phyloP scores from a whole-genome alignment of 2,113 vertebrate species.

The Trachemys scripta region DNA sequence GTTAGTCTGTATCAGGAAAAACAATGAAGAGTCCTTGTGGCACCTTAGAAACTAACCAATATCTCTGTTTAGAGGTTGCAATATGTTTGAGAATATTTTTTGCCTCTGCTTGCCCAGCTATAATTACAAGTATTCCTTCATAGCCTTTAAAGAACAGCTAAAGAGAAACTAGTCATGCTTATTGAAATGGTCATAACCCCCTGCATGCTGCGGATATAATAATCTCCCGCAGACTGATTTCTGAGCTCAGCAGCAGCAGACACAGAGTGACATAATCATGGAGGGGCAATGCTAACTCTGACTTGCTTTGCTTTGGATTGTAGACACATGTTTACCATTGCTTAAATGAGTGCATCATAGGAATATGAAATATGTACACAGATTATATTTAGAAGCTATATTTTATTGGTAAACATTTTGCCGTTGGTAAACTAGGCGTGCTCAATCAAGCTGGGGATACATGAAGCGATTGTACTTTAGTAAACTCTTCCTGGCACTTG shows the following conservation, averaged over 20 bases:
- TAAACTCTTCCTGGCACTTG: conserved; percentile 55
- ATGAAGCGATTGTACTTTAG: conserved; percentile 38
- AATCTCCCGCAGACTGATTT: background rate
- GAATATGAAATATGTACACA: background rate
- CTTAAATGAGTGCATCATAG: background rate
- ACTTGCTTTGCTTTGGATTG: background rate
- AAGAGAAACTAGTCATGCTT: background rate
- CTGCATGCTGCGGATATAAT: fast-evolving
- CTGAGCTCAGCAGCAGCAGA: background rate
- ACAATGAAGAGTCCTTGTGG: no score
- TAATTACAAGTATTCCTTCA: background rate
- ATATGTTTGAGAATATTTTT: background rate
- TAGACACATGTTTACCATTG: background rate
- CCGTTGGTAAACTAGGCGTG: background rate
- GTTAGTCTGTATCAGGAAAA: no score
- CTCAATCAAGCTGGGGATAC: background rate
- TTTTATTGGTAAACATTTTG: background rate
- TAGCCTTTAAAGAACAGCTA: background rate
- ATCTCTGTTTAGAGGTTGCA: background rate
- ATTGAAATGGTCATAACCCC: fast-evolving
- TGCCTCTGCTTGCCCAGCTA: conserved; percentile 11
- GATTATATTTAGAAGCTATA: background rate
- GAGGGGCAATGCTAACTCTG: background rate
- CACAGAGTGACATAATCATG: fast-evolving
- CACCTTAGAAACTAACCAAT: no score